Conservation (phyloP, 2,113 vertebrate genomes). For the Tragulus kanchil region DNA sequence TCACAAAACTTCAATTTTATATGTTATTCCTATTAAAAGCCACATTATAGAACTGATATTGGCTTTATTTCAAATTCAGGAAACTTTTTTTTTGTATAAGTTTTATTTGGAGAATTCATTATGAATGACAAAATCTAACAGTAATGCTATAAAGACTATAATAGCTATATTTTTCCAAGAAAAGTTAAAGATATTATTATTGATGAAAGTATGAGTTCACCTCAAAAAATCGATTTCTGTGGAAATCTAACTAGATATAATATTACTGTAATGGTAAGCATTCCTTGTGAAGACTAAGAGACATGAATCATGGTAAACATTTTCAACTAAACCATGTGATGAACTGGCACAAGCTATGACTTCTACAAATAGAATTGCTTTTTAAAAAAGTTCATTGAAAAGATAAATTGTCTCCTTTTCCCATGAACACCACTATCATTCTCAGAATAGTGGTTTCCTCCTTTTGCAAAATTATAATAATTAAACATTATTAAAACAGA, state of each 20-base stretch:
- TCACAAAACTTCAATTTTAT: not conserved
- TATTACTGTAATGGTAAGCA: not conserved
- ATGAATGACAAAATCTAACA: not conserved
- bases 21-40: not conserved
- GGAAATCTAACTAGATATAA: not conserved
- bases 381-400: conserved; percentile 17
- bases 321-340: not conserved
- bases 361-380: conserved; percentile 28
- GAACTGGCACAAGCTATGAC: not conserved
- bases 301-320: not conserved
- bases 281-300: not conserved
- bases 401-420: conserved; percentile 7
- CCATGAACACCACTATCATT: not conserved
- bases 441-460: conserved; percentile 36
- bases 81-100: not conserved
- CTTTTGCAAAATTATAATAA: conserved; percentile 33
- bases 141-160: not conserved
- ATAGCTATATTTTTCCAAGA: not conserved
- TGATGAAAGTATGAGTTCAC: not conserved
- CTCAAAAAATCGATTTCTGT: not conserved
- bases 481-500: conserved; percentile 55
- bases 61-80: not conserved
- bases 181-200: not conserved
- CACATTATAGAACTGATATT: not conserved
- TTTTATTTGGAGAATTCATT: not conserved